Evolutionary conservation across 2,888 invertebrate genomes (phyloP), one percentile per base, ranked within the genome.

Genomic region (Pollenia labialis): DNA sequence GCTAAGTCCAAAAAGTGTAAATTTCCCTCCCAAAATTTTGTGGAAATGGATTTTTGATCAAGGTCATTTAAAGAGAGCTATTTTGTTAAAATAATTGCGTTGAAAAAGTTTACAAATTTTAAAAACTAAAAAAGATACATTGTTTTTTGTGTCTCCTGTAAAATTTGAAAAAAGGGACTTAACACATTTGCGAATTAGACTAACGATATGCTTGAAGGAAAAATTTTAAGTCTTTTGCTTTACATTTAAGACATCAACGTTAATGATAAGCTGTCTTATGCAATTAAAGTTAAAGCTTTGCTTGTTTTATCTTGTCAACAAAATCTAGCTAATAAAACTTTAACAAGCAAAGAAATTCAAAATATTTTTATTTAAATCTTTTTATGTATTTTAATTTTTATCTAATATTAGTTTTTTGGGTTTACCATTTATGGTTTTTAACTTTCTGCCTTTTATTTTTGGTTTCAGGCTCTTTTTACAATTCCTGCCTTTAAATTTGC

Each of bases 341-440:
- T 4, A 6, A 79, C 7, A 52, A 10, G 23, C 11, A n/a, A 58
- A 60, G 6, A 16, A 16, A 16, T 32, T 23, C 6, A 66, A 46
- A 56, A 71, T 6, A 48, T 18, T 50, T 48, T 56, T 50, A 46
- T 58, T 69, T 69, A 23, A 16, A 60, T 69, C 32, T 58, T 68
- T n/a, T 11, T 68, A 50, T 42, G 16, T n/a, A 16, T 32, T 32
- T 32, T 2, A 42, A 46, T 58, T 69, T 69, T 42, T 16, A 60
- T 69, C 32, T 58, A 58, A 11, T 42, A 46, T 11, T 68, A 52
- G 50, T 14, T n/a, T 40, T 23, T 60, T 16, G 16, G 18, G 50
- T 80, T 77, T 58, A 44, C 8, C 69, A 71, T 52, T 69, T 69
- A 44, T 52, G 69, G 79, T 23, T 76, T 54, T 54, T 23, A 16